These are phyloP conservation scores for Tachysurus vachellii DNA, from an alignment of 2,113 vertebrate genomes.

Conservation along the genomic window DNA sequence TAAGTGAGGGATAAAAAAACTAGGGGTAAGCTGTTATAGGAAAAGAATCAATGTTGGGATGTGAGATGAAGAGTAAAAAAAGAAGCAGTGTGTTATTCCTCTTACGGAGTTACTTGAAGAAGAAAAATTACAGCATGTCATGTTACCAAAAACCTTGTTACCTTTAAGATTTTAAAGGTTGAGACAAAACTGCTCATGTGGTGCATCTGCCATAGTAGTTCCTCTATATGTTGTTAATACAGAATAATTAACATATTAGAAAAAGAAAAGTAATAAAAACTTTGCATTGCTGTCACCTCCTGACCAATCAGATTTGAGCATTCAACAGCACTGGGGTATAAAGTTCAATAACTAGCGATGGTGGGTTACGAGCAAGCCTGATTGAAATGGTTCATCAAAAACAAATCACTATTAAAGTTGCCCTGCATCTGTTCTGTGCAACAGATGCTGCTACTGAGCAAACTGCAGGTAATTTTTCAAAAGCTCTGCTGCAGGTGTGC, in stretches of 20 bases:
- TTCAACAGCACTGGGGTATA: background rate
- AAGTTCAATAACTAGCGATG: background rate
- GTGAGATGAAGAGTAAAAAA: background rate
- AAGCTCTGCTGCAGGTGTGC: conserved; percentile 6
- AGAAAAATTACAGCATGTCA: background rate
- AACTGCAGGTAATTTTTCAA: conserved; percentile 2
- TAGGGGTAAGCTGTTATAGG: background rate
- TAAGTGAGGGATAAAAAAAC: background rate
- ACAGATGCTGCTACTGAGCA: conserved; percentile 21
- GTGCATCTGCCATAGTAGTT: background rate
- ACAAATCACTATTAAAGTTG: conserved; percentile 3
- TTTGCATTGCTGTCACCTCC: background rate
- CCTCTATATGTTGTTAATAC: background rate
- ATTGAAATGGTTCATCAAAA: conserved; percentile 10
- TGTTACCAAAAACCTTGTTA: background rate
- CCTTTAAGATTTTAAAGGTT: background rate
- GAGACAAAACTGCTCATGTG: background rate
- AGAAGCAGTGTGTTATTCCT: background rate
- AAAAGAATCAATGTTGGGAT: background rate
- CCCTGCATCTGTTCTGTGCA: background rate
- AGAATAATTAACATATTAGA: background rate
- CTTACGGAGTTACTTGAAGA: background rate
- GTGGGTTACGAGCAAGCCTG: background rate
- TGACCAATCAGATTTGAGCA: background rate
- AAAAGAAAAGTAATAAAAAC: background rate